Conservation (phyloP, 1,140 invertebrate genomes). For the Ladona fulva region DNA sequence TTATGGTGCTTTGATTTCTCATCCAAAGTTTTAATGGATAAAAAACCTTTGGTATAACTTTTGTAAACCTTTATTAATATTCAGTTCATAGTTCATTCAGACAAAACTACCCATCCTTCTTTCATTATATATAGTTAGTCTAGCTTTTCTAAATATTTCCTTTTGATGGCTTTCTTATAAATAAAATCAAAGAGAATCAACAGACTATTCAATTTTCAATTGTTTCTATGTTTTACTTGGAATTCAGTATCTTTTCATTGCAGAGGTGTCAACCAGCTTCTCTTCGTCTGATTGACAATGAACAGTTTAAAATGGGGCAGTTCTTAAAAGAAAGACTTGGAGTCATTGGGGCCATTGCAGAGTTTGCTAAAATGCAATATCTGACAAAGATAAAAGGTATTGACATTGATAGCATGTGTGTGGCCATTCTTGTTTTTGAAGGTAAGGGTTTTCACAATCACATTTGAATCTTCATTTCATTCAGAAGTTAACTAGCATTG, state of each 20-base stretch:
- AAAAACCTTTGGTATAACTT: too few relatives aligned
- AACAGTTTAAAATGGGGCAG: constrained; percentile 92
- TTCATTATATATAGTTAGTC: too few relatives aligned
- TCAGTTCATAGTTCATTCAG: too few relatives aligned
- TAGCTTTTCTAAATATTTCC: too few relatives aligned
- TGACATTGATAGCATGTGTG: constrained; percentile 70
- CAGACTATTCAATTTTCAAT: too few relatives aligned
- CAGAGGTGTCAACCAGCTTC: constrained; percentile 86
- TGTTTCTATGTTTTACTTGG: too few relatives aligned
- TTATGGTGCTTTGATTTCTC: too few relatives aligned
- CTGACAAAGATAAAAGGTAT: constrained; percentile 87
- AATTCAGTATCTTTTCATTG: constrained; percentile 22
- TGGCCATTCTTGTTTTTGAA: constrained; percentile 91
- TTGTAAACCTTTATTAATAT: too few relatives aligned
- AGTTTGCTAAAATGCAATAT: constrained; percentile 80
- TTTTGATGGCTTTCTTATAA: too few relatives aligned
- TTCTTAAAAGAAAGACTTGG: constrained; percentile 67
- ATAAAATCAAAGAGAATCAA: too few relatives aligned
- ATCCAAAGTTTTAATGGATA: too few relatives aligned
- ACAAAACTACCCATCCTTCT: too few relatives aligned
- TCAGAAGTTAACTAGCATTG: not conserved
- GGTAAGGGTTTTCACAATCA: constrained; percentile 35
- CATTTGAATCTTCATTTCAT: not conserved
- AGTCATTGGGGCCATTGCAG: constrained; percentile 61
- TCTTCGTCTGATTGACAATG: constrained; percentile 92